Conservation (phyloP, 2,888 invertebrate genomes). For the Cinara cedri region DNA sequence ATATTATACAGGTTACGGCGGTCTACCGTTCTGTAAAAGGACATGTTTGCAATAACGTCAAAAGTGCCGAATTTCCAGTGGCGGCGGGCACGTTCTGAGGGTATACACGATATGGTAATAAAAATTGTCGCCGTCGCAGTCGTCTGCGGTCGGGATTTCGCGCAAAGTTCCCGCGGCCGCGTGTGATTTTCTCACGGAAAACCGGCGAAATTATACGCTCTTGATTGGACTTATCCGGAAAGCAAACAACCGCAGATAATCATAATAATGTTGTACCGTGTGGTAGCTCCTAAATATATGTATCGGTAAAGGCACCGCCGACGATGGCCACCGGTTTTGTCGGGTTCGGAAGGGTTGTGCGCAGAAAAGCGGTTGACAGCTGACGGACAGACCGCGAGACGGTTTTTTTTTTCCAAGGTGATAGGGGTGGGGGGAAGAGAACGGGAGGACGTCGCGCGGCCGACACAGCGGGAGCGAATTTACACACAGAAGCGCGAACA, state of each 20-base stretch:
- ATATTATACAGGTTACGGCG: no score
- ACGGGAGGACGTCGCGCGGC: background rate
- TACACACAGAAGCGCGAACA: constrained; percentile 34
- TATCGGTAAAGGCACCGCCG: background rate
- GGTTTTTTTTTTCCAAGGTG: background rate
- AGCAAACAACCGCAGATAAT: constrained; percentile 38
- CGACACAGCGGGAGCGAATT: constrained; percentile 46
- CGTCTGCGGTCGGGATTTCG: background rate
- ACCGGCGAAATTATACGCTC: constrained; percentile 9
- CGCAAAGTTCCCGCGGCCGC: constrained; percentile 12
- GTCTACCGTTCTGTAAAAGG: no score
- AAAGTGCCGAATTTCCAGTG: no score
- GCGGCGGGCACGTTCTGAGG: no score
- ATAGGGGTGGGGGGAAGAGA: background rate
- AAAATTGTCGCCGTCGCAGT: no score
- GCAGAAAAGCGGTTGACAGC: constrained; percentile 49
- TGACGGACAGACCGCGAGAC: constrained; percentile 40
- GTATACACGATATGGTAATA: no score
- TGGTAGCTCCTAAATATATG: background rate
- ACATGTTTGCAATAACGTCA: no score
- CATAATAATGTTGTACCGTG: no score
- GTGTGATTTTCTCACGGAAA: constrained; percentile 49
- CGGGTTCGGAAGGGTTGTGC: constrained; percentile 29
- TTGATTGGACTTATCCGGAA: constrained; percentile 45
- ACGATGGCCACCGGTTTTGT: background rate